phyloP scores from a whole-genome alignment of 2,113 vertebrate genomes.

The Struthidea cinerea region DNA sequence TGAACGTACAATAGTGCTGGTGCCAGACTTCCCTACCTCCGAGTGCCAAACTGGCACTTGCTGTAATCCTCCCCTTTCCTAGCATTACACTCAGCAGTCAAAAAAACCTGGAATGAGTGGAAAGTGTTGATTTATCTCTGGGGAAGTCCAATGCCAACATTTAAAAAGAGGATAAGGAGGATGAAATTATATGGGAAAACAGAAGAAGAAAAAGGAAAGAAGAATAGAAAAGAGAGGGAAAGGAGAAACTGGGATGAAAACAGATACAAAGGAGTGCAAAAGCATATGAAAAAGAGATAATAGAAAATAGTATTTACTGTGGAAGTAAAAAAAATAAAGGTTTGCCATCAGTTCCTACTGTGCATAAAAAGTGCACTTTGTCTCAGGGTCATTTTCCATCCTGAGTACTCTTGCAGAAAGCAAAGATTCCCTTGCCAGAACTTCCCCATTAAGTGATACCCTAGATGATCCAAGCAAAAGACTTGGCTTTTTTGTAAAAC shows the following conservation, averaged over 20 bases:
- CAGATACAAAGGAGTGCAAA: neutral
- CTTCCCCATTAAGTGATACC: neutral
- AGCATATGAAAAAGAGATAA: neutral
- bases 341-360: neutral
- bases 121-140: conserved; percentile 72
- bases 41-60: conserved; percentile 68
- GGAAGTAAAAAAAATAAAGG: neutral
- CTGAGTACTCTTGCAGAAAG: neutral
- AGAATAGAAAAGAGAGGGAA: conserved; percentile 20
- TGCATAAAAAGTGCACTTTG: neutral
- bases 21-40: conserved; percentile 57
- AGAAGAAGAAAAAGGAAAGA: neutral
- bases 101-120: conserved; percentile 53
- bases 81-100: conserved; percentile 63
- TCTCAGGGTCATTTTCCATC: neutral
- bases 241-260: neutral
- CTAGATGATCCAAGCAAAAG: neutral
- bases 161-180: conserved; percentile 59
- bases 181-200: conserved; percentile 45
- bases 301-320: neutral
- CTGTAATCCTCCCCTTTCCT: conserved; percentile 64
- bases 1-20: conserved; percentile 34
- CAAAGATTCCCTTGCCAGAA: neutral
- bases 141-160: conserved; percentile 51
- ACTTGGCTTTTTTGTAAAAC: neutral